phyloP scores from a whole-genome alignment of 2,113 vertebrate genomes.

The Prinia subflava region DNA sequence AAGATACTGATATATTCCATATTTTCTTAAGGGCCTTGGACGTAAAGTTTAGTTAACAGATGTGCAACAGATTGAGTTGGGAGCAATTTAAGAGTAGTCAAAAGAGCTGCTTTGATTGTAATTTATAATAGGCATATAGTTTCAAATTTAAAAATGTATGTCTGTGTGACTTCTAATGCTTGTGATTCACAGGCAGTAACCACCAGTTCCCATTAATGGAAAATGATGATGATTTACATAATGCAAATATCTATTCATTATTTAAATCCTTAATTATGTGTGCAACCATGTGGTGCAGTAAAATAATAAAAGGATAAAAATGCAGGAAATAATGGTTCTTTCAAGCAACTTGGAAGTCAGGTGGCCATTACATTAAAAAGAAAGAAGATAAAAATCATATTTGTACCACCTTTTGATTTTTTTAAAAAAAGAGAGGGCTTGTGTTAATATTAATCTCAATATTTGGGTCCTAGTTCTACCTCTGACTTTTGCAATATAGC shows the following conservation, averaged over 20 bases:
- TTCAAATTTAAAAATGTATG: background rate
- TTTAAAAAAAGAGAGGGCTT: background rate
- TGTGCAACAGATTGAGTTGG: constrained; percentile 8
- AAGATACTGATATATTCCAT: background rate
- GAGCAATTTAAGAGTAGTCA: background rate
- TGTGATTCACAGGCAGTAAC: constrained; percentile 35
- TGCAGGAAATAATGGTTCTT: background rate
- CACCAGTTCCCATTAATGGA: constrained; percentile 15
- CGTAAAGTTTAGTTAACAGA: constrained; percentile 8
- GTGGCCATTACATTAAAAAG: background rate
- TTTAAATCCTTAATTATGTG: constrained; percentile 53
- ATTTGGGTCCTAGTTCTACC: background rate
- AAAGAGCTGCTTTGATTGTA: constrained; percentile 8
- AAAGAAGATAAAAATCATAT: background rate
- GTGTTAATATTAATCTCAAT: background rate
- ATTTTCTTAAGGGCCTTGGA: background rate
- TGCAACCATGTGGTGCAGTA: constrained; percentile 11
- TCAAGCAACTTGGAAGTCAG: background rate
- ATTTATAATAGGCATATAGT: constrained; percentile 2
- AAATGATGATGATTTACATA: constrained; percentile 38
- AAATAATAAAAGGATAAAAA: constrained; percentile 45
- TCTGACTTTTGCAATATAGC: background rate
- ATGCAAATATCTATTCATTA: constrained; percentile 57
- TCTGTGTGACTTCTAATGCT: background rate
- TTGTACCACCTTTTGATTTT: background rate